Evolutionary conservation across 2,888 invertebrate genomes (phyloP).

Genomic region (Plagodis dolabraria): DNA sequence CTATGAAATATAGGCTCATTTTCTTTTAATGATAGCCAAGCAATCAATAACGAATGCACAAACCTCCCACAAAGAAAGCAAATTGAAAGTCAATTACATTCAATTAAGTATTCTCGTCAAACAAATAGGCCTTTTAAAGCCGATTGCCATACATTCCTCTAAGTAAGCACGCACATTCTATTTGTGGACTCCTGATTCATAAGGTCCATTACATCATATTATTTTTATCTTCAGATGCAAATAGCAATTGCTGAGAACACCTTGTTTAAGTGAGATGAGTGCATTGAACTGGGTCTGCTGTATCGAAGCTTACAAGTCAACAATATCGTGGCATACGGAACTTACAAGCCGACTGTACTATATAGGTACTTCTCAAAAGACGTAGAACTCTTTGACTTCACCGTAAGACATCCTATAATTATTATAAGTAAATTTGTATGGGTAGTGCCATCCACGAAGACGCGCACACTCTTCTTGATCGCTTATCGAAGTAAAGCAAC

Average conservation of each 20-base stretch:
- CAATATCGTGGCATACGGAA: too few relatives aligned
- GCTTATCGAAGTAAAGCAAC: too few relatives aligned
- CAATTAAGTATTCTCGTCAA: background rate
- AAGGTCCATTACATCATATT: slow-evolving; percentile 21
- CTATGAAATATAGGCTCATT: too few relatives aligned
- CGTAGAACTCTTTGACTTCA: too few relatives aligned
- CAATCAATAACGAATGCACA: background rate
- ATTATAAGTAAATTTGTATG: too few relatives aligned
- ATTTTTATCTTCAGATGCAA: slow-evolving; percentile 42
- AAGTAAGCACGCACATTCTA: slow-evolving; percentile 17
- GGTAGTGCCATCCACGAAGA: too few relatives aligned
- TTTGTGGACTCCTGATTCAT: slow-evolving; percentile 32
- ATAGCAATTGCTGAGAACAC: slow-evolving; percentile 37
- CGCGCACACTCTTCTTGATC: too few relatives aligned
- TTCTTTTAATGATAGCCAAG: background rate
- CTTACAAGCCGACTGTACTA: too few relatives aligned
- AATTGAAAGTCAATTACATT: slow-evolving; percentile 10
- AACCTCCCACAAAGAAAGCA: slow-evolving; percentile 5
- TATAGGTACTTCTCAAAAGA: too few relatives aligned
- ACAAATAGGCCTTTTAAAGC: slow-evolving; percentile 14
- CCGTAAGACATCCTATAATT: too few relatives aligned
- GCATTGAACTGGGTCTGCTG: slow-evolving; percentile 52
- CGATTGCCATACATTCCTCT: slow-evolving; percentile 2
- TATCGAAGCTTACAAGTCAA: slow-evolving; percentile 25
- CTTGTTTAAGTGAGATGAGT: slow-evolving; percentile 45